These are phyloP conservation scores for Ichneumon xanthorius DNA, from an alignment of 2,888 invertebrate species.

Conservation along the genomic window DNA sequence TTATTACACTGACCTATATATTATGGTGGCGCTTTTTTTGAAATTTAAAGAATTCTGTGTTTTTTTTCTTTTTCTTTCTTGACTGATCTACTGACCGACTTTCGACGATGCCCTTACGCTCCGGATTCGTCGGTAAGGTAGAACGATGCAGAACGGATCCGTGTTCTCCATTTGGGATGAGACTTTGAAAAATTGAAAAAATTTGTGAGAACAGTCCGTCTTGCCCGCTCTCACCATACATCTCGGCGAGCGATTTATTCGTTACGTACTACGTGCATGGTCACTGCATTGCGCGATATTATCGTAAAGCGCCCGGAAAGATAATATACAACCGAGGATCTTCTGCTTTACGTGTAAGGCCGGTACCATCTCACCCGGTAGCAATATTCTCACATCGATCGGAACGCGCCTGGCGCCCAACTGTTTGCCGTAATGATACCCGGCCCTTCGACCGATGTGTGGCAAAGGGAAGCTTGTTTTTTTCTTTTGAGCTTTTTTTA, in stretches of 20 bases:
- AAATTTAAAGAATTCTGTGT: no score
- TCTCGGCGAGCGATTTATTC: background rate
- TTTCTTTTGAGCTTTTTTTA: conserved; percentile 27
- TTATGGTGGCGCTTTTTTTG: no score
- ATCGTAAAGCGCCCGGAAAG: background rate
- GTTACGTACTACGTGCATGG: background rate
- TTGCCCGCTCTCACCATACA: no score
- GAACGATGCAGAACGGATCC: no score
- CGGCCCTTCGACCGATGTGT: conserved; percentile 9
- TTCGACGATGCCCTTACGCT: no score
- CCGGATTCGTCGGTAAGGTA: no score
- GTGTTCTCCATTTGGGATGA: no score
- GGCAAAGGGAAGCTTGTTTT: conserved; percentile 23
- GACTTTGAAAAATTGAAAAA: no score
- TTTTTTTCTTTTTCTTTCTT: no score
- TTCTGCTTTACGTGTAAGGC: background rate
- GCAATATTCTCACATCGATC: conserved; percentile 30
- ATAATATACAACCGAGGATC: background rate
- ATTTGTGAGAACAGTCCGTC: no score
- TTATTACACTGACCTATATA: no score
- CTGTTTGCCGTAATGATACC: conserved; percentile 36
- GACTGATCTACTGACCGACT: no score
- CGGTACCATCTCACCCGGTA: conserved; percentile 5
- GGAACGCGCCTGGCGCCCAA: conserved; percentile 13
- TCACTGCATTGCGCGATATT: background rate